Base-by-base conservation (phyloP, 1,140 invertebrate genomes). In the Augochlora pura region DNA sequence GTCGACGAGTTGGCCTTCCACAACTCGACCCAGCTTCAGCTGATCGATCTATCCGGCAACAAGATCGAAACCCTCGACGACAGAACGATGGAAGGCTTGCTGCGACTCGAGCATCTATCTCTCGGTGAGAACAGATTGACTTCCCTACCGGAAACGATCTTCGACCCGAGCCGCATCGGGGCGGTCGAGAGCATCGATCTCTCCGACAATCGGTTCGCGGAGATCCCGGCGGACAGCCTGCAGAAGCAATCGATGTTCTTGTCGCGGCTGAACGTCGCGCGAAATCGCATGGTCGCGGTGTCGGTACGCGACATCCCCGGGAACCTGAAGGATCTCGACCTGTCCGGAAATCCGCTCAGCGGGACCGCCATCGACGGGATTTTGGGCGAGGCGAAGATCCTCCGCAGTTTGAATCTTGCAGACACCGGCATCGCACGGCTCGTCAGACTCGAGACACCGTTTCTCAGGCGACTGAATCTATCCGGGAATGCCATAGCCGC, bases 1-100 rank as follows among this genome's bases (percentile, higher is more conserved):
- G 72, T 98, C 16, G 96, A 96, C 81, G 97, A 97, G 92, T 95
- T 97, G 92, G 96, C 97, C 0, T 98, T 98, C 90, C 96, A 97
- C 84, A 98, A 98, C 89, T 98, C 97, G 0, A 96, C 97, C 0
- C 97, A 98, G 91, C 93, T 86, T 5, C 97, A 98, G 89, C 88
- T 95, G 18, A 88, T 98, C 39, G 96, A 98, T 91, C 92, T 98
- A 57, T 95, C 96, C 1, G 82, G 91, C 38, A 98, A 98, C 90
- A 94, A 94, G 74, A 92, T 98, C 21, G 96, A 97, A 84, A 93
- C 95, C 39, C 90, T 98, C 10, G 96, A 95, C 3, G 96, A 97
- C 71, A 94, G 97, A 83, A 95, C 96, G 3, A 97, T 98, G 91
- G 96, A 97, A 90, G 97, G 97, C 32, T 88, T 98, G 27, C 94